These are phyloP conservation scores for Drosophila melanica DNA, from an alignment of 1,140 invertebrate species.

Conservation along the genomic window DNA sequence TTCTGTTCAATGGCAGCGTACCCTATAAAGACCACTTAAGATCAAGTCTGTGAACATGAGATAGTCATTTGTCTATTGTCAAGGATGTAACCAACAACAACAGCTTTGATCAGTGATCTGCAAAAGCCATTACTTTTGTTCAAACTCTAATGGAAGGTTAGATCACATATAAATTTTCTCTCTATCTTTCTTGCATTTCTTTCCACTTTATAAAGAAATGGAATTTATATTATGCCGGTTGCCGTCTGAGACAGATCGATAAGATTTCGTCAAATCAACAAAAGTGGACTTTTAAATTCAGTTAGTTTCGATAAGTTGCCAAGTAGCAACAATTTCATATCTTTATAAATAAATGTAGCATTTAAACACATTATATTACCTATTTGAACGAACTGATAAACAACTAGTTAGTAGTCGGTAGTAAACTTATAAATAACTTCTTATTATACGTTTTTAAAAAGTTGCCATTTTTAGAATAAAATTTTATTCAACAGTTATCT, in stretches of 20 bases:
- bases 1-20: constrained; percentile 14
- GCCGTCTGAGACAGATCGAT: not conserved
- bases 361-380: not conserved
- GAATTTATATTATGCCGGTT: constrained; percentile 1
- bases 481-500: no score
- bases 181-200: not conserved
- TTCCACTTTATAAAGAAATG: not conserved
- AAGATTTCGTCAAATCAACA: not conserved
- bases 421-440: no score
- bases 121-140: not conserved
- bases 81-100: not conserved
- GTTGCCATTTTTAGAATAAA: no score
- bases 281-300: constrained; percentile 6
- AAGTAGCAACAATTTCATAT: not conserved
- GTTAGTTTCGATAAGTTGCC: constrained; percentile 1
- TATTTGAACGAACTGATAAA: not conserved
- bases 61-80: constrained; percentile 3
- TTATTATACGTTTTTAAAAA: no score
- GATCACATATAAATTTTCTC: not conserved
- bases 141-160: not conserved
- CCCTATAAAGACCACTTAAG: constrained; percentile 20
- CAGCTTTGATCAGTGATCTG: not conserved
- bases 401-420: no score
- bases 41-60: constrained; percentile 16
- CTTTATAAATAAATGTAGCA: constrained; percentile 6